phyloP scores from a whole-genome alignment of 1,140 invertebrate genomes.

The Apolygus lucorum region DNA sequence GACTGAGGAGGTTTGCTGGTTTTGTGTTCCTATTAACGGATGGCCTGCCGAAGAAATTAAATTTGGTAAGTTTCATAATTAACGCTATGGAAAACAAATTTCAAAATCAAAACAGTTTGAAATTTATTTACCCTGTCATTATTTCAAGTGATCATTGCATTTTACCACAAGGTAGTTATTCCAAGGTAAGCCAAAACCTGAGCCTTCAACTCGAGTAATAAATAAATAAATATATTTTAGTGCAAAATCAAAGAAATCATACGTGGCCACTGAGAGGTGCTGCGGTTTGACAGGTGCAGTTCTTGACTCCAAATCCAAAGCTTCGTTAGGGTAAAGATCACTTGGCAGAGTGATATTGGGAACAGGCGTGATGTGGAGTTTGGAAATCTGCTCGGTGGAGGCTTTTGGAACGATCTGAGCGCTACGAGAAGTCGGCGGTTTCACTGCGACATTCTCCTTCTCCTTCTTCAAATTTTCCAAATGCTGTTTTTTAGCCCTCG shows the following conservation, averaged over 20 bases:
- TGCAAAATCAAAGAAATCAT: too few relatives aligned
- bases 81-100: too few relatives aligned
- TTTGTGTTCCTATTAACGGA: slow-evolving; percentile 63
- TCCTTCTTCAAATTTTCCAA: slow-evolving; percentile 14
- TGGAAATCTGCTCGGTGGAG: not conserved
- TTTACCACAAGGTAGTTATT: too few relatives aligned
- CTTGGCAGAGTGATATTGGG: slow-evolving; percentile 21
- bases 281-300: not conserved
- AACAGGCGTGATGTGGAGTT: slow-evolving; percentile 18
- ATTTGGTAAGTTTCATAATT: too few relatives aligned
- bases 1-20: slow-evolving; percentile 45
- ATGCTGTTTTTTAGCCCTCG: not conserved
- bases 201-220: too few relatives aligned
- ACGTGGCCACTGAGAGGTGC: slow-evolving; percentile 11
- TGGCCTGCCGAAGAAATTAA: slow-evolving; percentile 38
- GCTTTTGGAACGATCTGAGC: not conserved
- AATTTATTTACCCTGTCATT: too few relatives aligned
- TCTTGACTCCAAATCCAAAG: not conserved
- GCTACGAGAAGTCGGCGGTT: not conserved
- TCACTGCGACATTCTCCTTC: not conserved
- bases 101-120: too few relatives aligned
- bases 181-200: too few relatives aligned
- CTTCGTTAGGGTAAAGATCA: slow-evolving; percentile 20
- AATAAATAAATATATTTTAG: too few relatives aligned
- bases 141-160: too few relatives aligned